These are phyloP conservation scores for Altica lythri DNA, from an alignment of 2,888 invertebrate species.

Conservation along the genomic window DNA sequence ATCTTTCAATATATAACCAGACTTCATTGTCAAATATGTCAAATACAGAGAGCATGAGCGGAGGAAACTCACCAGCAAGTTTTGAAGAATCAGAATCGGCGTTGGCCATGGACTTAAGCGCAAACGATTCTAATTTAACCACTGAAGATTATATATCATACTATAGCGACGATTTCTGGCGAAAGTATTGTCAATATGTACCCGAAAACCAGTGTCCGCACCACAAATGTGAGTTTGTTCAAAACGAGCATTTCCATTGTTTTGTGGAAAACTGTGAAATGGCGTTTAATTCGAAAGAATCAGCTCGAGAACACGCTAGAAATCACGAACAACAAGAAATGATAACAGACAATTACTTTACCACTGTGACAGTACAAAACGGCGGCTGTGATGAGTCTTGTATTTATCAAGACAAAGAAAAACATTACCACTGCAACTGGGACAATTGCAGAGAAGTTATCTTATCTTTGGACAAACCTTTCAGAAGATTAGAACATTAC, in stretches of 20 bases:
- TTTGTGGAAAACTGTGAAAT: constrained; percentile 76
- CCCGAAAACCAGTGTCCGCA: constrained; percentile 49
- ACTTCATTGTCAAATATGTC: constrained; percentile 49
- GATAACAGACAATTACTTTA: constrained; percentile 78
- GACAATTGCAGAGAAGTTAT: constrained; percentile 82
- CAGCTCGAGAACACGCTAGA: constrained; percentile 76
- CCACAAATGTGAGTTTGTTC: constrained; percentile 64
- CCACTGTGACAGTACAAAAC: constrained; percentile 66
- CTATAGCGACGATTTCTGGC: constrained; percentile 63
- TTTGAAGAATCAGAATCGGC: constrained; percentile 56
- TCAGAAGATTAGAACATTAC: constrained; percentile 81
- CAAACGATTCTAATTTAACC: constrained; percentile 51
- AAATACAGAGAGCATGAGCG: constrained; percentile 61
- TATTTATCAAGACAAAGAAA: constrained; percentile 76
- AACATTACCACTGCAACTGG: constrained; percentile 91
- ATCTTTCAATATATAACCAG: constrained; percentile 47
- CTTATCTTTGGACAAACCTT: constrained; percentile 76
- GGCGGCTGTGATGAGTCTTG: constrained; percentile 71
- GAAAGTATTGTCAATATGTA: constrained; percentile 62
- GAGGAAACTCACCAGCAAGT: constrained; percentile 60
- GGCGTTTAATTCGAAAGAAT: constrained; percentile 62
- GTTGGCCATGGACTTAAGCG: constrained; percentile 56
- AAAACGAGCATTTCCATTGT: constrained; percentile 88
- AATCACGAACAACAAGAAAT: constrained; percentile 89
- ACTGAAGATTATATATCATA: constrained; percentile 46